Conservation (phyloP, 2,888 invertebrate genomes). For the Clostera curtula region DNA sequence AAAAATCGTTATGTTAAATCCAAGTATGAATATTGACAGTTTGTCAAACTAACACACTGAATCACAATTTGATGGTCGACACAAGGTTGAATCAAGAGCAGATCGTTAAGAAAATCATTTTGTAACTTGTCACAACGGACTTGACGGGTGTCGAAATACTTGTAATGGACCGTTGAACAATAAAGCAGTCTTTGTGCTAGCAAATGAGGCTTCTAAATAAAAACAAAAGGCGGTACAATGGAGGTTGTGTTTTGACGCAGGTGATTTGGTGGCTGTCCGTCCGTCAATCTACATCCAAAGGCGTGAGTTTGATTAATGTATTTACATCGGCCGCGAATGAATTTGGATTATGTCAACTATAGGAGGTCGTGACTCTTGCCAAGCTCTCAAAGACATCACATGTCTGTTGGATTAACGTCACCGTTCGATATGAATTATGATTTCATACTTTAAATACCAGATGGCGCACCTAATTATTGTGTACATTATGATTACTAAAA, state of each 20-base stretch:
- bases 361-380: too few relatives aligned
- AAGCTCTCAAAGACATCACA: too few relatives aligned
- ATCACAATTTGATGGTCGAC: slow-evolving; percentile 32
- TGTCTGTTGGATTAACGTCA: too few relatives aligned
- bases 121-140: slow-evolving; percentile 50
- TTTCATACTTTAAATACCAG: too few relatives aligned
- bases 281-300: slow-evolving; percentile 37
- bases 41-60: slow-evolving; percentile 32
- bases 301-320: slow-evolving; percentile 52
- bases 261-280: slow-evolving; percentile 50
- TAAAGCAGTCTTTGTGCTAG: slow-evolving; percentile 41
- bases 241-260: slow-evolving; percentile 52
- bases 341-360: slow-evolving; percentile 27
- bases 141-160: slow-evolving; percentile 65
- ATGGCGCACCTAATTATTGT: too few relatives aligned
- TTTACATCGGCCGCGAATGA: slow-evolving; percentile 34
- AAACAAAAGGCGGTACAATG: slow-evolving; percentile 55
- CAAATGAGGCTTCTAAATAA: slow-evolving; percentile 47
- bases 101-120: slow-evolving; percentile 36
- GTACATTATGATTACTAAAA: too few relatives aligned
- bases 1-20: too few relatives aligned
- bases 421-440: too few relatives aligned
- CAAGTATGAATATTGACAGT: slow-evolving; percentile 17
- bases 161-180: slow-evolving; percentile 51
- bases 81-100: slow-evolving; percentile 41